Conservation (phyloP, 2,113 vertebrate genomes). For the Dolichallabes microphthalmus region DNA sequence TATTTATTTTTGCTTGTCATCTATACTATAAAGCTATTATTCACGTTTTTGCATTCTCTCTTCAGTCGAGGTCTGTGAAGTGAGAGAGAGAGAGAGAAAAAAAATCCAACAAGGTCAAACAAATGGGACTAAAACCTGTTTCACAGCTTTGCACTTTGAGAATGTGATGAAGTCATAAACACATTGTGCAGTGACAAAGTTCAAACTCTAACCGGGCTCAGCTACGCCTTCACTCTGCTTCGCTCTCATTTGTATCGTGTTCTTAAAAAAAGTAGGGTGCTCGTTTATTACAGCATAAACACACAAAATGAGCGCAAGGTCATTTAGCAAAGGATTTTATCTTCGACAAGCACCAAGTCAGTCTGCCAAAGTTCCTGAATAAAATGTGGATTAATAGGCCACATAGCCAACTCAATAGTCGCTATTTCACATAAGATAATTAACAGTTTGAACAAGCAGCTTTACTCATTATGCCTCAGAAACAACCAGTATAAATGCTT, state of each 20-base stretch:
- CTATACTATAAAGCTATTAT: background rate
- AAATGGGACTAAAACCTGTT: conserved; percentile 25
- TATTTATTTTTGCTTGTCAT: too few species aligned
- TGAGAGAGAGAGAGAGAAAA: background rate
- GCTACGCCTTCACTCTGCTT: background rate
- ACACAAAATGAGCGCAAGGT: background rate
- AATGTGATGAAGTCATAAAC: conserved; percentile 14
- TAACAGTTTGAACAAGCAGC: background rate
- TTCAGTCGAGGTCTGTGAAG: background rate
- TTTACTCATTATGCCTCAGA: background rate
- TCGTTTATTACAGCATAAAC: conserved; percentile 18
- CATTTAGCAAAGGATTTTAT: background rate
- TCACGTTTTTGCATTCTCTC: background rate
- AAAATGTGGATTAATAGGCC: background rate
- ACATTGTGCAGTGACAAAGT: background rate
- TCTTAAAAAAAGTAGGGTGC: background rate
- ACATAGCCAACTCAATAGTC: background rate
- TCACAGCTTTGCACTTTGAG: conserved; percentile 6
- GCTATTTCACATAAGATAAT: background rate
- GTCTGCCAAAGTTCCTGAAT: background rate
- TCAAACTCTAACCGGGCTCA: conserved; percentile 7
- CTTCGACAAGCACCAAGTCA: background rate
- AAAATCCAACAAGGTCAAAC: conserved; percentile 1
- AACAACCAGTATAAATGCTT: background rate
- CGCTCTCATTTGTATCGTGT: background rate